Evolutionary conservation across 2,113 vertebrate species (phyloP).

Genomic region (Chascanopsetta lugubris): DNA sequence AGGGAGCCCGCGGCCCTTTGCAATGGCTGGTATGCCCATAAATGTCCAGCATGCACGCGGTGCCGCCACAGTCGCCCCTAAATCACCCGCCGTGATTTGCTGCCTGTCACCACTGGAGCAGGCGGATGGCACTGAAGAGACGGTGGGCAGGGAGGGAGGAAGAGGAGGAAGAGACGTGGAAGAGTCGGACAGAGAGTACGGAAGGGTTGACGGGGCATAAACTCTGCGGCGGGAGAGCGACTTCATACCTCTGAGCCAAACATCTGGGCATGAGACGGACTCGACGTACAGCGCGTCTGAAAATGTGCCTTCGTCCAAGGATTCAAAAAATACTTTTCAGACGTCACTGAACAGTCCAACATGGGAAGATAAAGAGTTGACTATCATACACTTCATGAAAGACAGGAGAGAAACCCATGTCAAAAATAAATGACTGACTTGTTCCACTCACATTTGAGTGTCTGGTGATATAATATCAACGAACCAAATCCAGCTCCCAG

Average conservation of each 20-base stretch:
- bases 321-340: not conserved
- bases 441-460: no score
- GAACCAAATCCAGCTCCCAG: no score
- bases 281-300: slow-evolving; percentile 18
- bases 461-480: no score
- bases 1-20: slow-evolving; percentile 48
- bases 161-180: slow-evolving; percentile 4
- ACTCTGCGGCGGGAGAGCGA: slow-evolving; percentile 21
- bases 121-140: slow-evolving; percentile 37
- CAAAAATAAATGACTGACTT: no score
- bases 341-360: no score
- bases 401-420: no score
- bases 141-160: slow-evolving; percentile 20
- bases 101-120: slow-evolving; percentile 17
- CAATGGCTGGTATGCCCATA: slow-evolving; percentile 66
- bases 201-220: slow-evolving; percentile 43
- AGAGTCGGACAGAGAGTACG: slow-evolving; percentile 18
- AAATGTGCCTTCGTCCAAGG: slow-evolving; percentile 7
- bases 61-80: slow-evolving; percentile 37
- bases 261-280: slow-evolving; percentile 47
- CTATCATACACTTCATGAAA: no score
- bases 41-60: slow-evolving; percentile 42
- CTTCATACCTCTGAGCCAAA: slow-evolving; percentile 31
- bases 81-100: slow-evolving; percentile 50
- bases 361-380: no score